phyloP scores from a whole-genome alignment of 1,140 invertebrate genomes.

The Aricia agestis region DNA sequence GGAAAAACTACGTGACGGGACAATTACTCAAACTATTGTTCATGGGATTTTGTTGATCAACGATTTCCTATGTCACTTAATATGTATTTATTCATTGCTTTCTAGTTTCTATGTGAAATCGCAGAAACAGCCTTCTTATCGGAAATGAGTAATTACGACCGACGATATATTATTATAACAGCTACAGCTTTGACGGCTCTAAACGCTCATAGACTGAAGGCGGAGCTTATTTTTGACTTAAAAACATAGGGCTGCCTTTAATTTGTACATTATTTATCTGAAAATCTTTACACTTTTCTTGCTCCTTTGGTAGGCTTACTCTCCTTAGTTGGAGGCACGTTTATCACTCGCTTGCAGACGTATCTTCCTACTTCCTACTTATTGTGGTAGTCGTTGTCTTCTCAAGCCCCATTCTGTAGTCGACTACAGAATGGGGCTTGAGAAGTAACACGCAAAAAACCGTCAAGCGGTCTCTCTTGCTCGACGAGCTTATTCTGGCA shows the following conservation, averaged over 20 bases:
- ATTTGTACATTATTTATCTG: background rate
- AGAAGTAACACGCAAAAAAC: background rate
- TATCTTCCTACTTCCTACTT: background rate
- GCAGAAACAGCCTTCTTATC: constrained; percentile 16
- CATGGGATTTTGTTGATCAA: constrained; percentile 31
- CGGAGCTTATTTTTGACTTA: background rate
- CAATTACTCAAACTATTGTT: constrained; percentile 33
- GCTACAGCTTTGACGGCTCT: background rate
- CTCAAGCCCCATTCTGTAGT: no score
- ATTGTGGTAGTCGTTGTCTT: background rate
- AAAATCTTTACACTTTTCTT: background rate
- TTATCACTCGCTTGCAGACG: background rate
- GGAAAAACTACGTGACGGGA: constrained; percentile 31
- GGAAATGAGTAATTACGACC: constrained; percentile 6
- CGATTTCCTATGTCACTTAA: constrained; percentile 31
- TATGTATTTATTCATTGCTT: constrained; percentile 39
- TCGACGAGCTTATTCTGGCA: background rate
- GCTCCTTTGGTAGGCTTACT: background rate
- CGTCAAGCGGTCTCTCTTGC: background rate
- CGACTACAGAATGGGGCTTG: background rate
- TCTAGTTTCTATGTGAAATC: constrained; percentile 16
- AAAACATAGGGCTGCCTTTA: background rate
- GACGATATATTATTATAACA: background rate
- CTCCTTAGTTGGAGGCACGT: background rate
- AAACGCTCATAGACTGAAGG: constrained; percentile 2